phyloP scores from a whole-genome alignment of 2,113 vertebrate species.

The Antigone vipio region DNA sequence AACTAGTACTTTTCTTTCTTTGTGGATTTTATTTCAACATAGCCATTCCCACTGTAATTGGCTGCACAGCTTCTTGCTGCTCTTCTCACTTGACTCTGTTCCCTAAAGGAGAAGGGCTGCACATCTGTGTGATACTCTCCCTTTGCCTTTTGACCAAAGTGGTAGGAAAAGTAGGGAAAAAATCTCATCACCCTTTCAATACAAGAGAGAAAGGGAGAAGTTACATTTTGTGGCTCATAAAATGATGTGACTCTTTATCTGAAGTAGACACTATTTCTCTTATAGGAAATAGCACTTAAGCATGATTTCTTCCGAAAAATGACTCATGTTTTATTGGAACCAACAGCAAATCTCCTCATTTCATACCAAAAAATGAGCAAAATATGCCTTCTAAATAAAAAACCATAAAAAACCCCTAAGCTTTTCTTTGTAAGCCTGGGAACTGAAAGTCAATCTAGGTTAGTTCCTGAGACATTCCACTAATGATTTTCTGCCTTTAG shows the following conservation, averaged over 20 bases:
- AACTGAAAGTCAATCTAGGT: not conserved
- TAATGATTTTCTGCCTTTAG: not conserved
- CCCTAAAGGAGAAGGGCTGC: not conserved
- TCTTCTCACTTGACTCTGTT: not conserved
- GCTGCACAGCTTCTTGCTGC: not conserved
- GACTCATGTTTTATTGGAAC: not conserved
- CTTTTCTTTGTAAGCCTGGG: not conserved
- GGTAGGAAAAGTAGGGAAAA: not conserved
- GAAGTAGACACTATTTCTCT: not conserved
- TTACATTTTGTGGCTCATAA: not conserved
- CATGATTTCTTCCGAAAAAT: not conserved
- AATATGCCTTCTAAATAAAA: not conserved
- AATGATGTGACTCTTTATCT: not conserved
- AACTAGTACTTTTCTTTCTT: not conserved
- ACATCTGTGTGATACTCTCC: not conserved
- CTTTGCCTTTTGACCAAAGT: not conserved
- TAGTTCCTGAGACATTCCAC: not conserved
- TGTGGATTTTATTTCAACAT: not conserved
- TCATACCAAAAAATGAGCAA: not conserved
- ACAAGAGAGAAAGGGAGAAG: not conserved
- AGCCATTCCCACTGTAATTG: not conserved
- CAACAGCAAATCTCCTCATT: not conserved
- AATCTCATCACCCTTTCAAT: not conserved
- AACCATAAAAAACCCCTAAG: not conserved
- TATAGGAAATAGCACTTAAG: not conserved